Conservation (phyloP, 35 echinoderm and acorn worm genomes). For the Stichopus chloronotus region DNA sequence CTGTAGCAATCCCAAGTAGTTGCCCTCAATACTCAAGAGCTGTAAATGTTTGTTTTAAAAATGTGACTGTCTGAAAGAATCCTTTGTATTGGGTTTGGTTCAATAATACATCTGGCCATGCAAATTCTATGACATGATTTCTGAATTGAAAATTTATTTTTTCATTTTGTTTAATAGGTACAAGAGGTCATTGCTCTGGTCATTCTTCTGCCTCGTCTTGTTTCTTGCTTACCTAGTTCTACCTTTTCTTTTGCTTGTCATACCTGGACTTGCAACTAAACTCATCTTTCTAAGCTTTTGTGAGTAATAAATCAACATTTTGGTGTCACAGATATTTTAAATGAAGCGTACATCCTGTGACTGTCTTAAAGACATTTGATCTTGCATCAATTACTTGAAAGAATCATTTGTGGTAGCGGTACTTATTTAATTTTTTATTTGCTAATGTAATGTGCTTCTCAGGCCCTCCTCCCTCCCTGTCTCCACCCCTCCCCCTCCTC, state of each 20-base stretch:
- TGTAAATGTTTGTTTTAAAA: no score
- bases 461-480: no score
- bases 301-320: conserved; percentile 30
- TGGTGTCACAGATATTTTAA: neutral
- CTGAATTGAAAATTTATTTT: no score
- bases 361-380: neutral
- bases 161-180: neutral
- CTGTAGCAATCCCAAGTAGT: no score
- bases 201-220: neutral
- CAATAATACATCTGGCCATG: no score
- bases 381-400: neutral
- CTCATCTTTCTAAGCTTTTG: conserved; percentile 69
- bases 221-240: conserved; percentile 51
- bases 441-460: no score
- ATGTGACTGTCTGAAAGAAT: no score
- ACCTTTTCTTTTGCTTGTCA: conserved; percentile 47
- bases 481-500: no score
- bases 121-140: no score
- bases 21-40: no score
- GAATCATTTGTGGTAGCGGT: neutral
- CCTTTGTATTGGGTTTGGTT: no score
- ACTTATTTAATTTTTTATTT: no score
- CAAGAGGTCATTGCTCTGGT: conserved; percentile 23
- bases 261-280: conserved; percentile 63
- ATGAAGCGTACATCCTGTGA: neutral